Evolutionary conservation across 1,140 invertebrate species (phyloP).

Genomic region (Aphidius ervi): DNA sequence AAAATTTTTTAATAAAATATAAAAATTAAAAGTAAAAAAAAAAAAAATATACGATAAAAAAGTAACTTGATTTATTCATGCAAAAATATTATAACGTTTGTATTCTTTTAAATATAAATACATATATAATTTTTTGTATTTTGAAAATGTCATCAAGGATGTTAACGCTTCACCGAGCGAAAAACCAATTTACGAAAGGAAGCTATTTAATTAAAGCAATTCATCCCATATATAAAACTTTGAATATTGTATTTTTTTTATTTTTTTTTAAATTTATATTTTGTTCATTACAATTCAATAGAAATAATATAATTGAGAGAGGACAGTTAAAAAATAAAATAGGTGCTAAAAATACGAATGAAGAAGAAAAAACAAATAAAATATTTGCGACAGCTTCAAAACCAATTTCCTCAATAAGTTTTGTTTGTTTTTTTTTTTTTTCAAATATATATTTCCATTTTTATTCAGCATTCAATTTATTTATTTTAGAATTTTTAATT

Average conservation of each 20-base stretch:
- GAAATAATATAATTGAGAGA: not conserved
- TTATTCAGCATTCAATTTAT: too few species aligned
- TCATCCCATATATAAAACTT: not conserved
- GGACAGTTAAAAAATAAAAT: conserved; percentile 1
- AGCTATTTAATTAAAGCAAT: conserved; percentile 21
- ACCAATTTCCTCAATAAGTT: conserved; percentile 18
- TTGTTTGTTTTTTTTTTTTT: not conserved
- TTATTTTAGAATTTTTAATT: too few species aligned
- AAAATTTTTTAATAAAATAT: too few species aligned
- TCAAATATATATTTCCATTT: too few species aligned
- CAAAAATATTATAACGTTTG: too few species aligned
- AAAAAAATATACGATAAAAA: too few species aligned
- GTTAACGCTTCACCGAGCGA: conserved; percentile 23
- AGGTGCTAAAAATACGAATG: not conserved
- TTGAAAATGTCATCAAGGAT: conserved; percentile 12
- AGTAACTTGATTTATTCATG: too few species aligned
- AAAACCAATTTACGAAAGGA: conserved; percentile 21
- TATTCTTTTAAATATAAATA: too few species aligned
- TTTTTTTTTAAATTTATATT: not conserved
- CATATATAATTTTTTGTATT: too few species aligned
- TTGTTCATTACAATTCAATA: not conserved
- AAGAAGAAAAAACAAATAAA: not conserved
- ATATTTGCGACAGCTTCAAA: not conserved
- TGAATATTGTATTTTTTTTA: conserved; percentile 9
- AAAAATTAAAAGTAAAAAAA: too few species aligned